Conservation (phyloP, 2,113 vertebrate genomes). For the Nothoprocta pentlandii region DNA sequence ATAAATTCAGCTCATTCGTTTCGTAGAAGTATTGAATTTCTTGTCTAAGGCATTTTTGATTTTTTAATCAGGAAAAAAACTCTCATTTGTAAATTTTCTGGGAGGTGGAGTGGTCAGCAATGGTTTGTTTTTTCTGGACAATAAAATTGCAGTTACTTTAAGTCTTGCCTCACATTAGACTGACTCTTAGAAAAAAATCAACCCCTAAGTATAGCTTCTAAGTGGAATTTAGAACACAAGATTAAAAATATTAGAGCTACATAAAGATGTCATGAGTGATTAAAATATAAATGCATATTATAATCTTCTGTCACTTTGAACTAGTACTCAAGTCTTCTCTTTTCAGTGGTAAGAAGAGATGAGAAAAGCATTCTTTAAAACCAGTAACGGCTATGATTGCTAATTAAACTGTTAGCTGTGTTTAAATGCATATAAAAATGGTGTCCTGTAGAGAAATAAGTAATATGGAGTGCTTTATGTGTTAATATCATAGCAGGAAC, state of each 20-base stretch:
- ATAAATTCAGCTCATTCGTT: not conserved
- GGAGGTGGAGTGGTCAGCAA: not conserved
- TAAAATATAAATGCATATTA: not conserved
- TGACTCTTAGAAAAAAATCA: not conserved
- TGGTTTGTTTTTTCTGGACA: not conserved
- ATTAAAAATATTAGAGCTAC: not conserved
- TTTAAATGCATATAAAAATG: not conserved
- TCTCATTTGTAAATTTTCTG: not conserved
- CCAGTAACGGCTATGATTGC: not conserved
- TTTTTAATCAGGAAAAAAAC: not conserved
- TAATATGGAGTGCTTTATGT: not conserved
- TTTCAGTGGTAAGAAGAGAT: not conserved
- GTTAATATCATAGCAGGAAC: not conserved
- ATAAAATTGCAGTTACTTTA: not conserved
- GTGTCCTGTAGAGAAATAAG: not conserved
- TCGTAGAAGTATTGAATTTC: not conserved
- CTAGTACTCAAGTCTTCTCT: not conserved
- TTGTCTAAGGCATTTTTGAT: not conserved
- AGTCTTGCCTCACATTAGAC: not conserved
- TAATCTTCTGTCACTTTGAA: not conserved
- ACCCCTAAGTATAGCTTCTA: not conserved
- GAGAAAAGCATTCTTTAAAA: not conserved
- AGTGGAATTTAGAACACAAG: not conserved
- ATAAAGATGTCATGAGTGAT: not conserved
- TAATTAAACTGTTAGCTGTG: not conserved